Evolutionary conservation across 2,797 vertebrate genomes (phyloP), one percentile per base, ranked within the genome.

Genomic region (Mionectes olivaceus): DNA sequence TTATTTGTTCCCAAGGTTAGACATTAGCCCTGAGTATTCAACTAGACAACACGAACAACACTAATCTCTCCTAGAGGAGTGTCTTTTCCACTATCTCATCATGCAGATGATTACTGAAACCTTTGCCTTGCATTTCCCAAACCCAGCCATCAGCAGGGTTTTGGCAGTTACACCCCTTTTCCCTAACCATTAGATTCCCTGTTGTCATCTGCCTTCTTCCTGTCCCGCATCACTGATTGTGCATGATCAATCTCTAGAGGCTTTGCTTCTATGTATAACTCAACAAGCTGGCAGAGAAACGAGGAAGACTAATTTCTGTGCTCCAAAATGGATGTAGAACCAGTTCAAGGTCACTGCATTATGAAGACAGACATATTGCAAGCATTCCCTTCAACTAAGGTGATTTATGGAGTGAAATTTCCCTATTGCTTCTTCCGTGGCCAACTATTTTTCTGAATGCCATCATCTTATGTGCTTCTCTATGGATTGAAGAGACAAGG

Each of bases 171-270:
- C 30, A 69, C 37, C 68, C 63, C 68, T 83, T 68, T 24, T 22
- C 70, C 78, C 85, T 84, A 85, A 84, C 91, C 93, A 90, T 96
- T 95, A 13, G 41, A 69, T 63, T 86, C 64, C 74, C 77, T 1
- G 4, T 92, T 91, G 83, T 94, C 93, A 79, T 92, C 80, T 94
- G 65, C 91, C 84, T 95, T 64, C 60, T 76, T 85, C 81, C 83
- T 70, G 88, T 63, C 92, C 89, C 5, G 23, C 91, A 92, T 94
- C 96, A 90, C 90, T 95, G 94, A 71, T 68, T 87, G 83, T 89
- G 93, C 89, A 87, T 91, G 93, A 73, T 93, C 94, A 83, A 52
- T 84, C 95, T 92, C 89, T 37, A 50, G 86, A 85, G 94, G 91
- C 35, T 64, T 18, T 3, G 59, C 69, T 92, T 88, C 90, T 94